Conservation (phyloP, 2,113 vertebrate genomes). For the Mugil cephalus region DNA sequence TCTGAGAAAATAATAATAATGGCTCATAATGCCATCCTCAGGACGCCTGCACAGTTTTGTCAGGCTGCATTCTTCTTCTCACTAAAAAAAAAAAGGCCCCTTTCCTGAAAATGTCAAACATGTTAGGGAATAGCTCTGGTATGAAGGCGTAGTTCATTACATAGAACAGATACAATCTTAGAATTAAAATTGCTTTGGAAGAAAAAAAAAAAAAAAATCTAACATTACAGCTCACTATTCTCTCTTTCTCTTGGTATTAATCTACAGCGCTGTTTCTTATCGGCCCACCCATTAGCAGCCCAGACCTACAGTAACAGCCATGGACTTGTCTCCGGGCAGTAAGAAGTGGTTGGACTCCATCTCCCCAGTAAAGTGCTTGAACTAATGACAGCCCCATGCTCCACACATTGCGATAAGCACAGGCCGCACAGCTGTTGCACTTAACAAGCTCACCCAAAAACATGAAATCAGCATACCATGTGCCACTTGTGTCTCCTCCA, state of each 20-base stretch:
- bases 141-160: constrained; percentile 28
- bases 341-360: constrained; percentile 50
- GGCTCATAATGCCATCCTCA: constrained; percentile 48
- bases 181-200: constrained; percentile 56
- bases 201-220: too few relatives aligned
- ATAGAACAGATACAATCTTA: constrained; percentile 6
- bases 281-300: constrained; percentile 57
- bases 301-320: constrained; percentile 40
- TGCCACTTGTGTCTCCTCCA: constrained; percentile 66
- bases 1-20: constrained; percentile 67
- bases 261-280: background rate
- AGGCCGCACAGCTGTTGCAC: constrained; percentile 61
- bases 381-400: constrained; percentile 68
- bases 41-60: constrained; percentile 28
- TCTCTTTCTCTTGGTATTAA: background rate
- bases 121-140: constrained; percentile 28
- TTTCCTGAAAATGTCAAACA: constrained; percentile 36
- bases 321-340: constrained; percentile 57
- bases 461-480: constrained; percentile 74
- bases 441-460: constrained; percentile 64
- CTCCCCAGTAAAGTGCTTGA: constrained; percentile 55
- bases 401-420: constrained; percentile 40
- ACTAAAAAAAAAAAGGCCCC: constrained; percentile 31
- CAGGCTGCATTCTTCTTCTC: constrained; percentile 52
- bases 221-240: too few relatives aligned